Percentiles rank a stretch among this genome's conserved stretches.
Conservation (phyloP, 2,888 invertebrate genomes). For the Torymus auratus region DNA sequence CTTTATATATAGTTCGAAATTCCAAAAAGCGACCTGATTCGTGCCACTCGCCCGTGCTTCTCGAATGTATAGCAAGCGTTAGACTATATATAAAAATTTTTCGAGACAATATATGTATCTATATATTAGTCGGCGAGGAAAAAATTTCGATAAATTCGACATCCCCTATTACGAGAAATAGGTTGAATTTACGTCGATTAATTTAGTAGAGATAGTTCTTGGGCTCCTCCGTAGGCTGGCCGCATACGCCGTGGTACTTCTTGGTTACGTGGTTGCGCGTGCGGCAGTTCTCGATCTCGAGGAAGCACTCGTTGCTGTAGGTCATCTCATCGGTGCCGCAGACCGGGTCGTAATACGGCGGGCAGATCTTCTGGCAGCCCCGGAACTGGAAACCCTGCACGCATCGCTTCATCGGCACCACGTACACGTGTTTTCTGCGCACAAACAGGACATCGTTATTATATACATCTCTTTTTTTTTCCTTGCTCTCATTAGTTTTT, state of each 20-base stretch:
- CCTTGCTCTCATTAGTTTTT: too few species aligned
- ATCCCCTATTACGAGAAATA: neutral
- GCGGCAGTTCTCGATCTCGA: slow-evolving; percentile 93
- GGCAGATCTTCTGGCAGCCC: slow-evolving; percentile 92
- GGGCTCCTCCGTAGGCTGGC: slow-evolving; percentile 89
- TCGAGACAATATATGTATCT: too few species aligned
- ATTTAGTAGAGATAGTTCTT: slow-evolving; percentile 90
- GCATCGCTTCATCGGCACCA: slow-evolving; percentile 93
- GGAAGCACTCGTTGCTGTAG: slow-evolving; percentile 94
- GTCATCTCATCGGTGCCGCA: slow-evolving; percentile 96
- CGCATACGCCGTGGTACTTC: slow-evolving; percentile 90
- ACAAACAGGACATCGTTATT: too few species aligned
- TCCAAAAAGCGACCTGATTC: neutral
- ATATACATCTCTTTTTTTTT: too few species aligned
- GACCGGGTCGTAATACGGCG: slow-evolving; percentile 91
- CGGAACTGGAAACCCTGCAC: slow-evolving; percentile 90
- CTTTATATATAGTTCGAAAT: neutral
- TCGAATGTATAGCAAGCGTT: too few species aligned
- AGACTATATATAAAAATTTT: too few species aligned
- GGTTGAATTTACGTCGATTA: neutral
- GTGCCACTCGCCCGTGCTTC: neutral
- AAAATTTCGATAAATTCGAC: neutral
- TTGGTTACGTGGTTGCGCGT: slow-evolving; percentile 87
- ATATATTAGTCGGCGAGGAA: too few species aligned
- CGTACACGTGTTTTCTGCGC: slow-evolving; percentile 89